Evolutionary conservation across 2,113 vertebrate genomes (phyloP).

Genomic region (Hippocampus zosterae): DNA sequence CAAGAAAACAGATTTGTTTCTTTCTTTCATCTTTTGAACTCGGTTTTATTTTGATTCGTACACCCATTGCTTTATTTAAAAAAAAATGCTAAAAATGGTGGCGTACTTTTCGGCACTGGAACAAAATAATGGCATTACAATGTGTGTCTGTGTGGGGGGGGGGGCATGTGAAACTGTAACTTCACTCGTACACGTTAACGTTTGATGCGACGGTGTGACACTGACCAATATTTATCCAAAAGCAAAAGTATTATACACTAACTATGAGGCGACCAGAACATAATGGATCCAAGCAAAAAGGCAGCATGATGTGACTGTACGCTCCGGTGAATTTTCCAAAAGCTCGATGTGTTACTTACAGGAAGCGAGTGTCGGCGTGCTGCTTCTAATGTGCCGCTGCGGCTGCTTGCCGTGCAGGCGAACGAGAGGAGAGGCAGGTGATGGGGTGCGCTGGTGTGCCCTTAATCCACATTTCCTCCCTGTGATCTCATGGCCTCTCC

Average conservation of each 20-base stretch:
- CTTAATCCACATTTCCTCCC: constrained; percentile 65
- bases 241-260: neutral
- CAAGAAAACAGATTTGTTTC: no score
- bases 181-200: no score
- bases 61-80: no score
- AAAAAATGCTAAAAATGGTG: no score
- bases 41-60: no score
- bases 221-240: no score
- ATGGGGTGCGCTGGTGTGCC: constrained; percentile 43
- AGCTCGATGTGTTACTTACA: constrained; percentile 54
- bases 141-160: no score
- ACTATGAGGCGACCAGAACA: neutral
- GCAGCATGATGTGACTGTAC: neutral
- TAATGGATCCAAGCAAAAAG: neutral
- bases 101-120: no score
- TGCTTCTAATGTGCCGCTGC: constrained; percentile 45
- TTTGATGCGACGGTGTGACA: no score
- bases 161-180: no score
- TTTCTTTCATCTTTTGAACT: no score
- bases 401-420: constrained; percentile 45
- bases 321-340: neutral
- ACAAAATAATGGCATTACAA: no score
- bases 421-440: constrained; percentile 33
- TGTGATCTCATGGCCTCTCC: constrained; percentile 37
- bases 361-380: constrained; percentile 47